phyloP scores from a whole-genome alignment of 2,888 invertebrate genomes.

The Oscheius myriophilus region DNA sequence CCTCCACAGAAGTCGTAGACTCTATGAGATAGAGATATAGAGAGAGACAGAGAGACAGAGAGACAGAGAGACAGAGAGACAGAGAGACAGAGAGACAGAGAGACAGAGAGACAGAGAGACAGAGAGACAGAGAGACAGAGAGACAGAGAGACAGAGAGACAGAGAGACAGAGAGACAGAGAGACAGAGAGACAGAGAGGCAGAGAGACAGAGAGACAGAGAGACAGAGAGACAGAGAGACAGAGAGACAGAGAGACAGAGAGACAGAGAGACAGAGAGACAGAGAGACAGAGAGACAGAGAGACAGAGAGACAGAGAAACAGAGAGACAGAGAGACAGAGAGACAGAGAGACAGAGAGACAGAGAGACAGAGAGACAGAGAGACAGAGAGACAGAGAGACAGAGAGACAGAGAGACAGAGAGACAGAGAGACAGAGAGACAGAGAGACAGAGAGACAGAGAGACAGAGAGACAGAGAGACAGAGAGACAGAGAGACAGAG shows the following conservation, averaged over 20 bases:
- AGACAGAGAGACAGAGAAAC: background rate
- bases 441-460: background rate
- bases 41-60: background rate
- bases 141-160: background rate
- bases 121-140: background rate
- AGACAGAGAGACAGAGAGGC: background rate
- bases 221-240: background rate
- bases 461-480: background rate
- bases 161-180: background rate
- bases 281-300: too few relatives aligned
- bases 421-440: background rate
- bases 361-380: background rate
- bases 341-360: too few relatives aligned
- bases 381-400: background rate
- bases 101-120: background rate
- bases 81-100: background rate
- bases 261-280: background rate
- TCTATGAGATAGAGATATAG: constrained; percentile 44
- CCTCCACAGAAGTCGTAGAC: constrained; percentile 67
- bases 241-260: background rate
- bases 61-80: background rate
- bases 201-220: background rate
- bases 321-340: background rate
- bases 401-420: too few relatives aligned
- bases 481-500: background rate